Percentiles rank a stretch among this genome's conserved stretches.
Evolutionary conservation across 2,888 invertebrate species (phyloP).

Genomic region (Disparrhopalites patrizii): DNA sequence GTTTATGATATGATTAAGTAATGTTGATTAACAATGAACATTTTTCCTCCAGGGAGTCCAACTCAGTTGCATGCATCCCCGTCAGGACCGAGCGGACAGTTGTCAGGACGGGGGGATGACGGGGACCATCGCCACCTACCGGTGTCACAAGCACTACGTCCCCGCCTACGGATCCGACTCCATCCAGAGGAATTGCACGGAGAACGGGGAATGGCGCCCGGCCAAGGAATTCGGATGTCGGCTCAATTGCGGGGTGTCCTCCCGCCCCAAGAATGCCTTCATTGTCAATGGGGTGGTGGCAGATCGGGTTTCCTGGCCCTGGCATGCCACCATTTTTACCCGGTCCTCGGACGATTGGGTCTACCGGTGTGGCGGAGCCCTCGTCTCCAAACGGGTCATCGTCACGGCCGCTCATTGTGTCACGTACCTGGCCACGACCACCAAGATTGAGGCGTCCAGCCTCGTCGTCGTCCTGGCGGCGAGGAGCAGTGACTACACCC

Average conservation of each 20-base stretch:
- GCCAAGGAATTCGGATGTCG: not conserved
- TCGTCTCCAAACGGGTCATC: slow-evolving; percentile 3
- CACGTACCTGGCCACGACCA: not conserved
- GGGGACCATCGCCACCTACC: not conserved
- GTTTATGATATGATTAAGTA: not conserved
- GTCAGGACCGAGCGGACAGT: not conserved
- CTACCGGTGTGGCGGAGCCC: slow-evolving; percentile 17
- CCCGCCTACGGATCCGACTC: not conserved
- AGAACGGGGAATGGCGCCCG: not conserved
- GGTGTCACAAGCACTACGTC: not conserved
- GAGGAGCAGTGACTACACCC: slow-evolving; percentile 7
- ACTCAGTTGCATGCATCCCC: not conserved
- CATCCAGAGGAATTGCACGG: slow-evolving; percentile 4
- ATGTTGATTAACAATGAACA: not conserved
- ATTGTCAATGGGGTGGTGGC: slow-evolving; percentile 9
- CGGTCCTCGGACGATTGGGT: not conserved
- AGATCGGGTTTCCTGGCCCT: slow-evolving; percentile 19
- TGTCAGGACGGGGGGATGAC: not conserved
- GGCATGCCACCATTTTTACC: slow-evolving; percentile 17
- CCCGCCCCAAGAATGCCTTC: not conserved
- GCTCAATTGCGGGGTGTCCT: slow-evolving; percentile 15
- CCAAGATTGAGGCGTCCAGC: not conserved
- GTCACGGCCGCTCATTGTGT: slow-evolving; percentile 19
- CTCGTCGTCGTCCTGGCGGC: slow-evolving; percentile 4
- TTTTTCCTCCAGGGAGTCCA: not conserved